Percentiles rank a stretch among this genome's conserved stretches.
Conservation (phyloP, 2,888 invertebrate genomes). For the Prosapia bicincta region DNA sequence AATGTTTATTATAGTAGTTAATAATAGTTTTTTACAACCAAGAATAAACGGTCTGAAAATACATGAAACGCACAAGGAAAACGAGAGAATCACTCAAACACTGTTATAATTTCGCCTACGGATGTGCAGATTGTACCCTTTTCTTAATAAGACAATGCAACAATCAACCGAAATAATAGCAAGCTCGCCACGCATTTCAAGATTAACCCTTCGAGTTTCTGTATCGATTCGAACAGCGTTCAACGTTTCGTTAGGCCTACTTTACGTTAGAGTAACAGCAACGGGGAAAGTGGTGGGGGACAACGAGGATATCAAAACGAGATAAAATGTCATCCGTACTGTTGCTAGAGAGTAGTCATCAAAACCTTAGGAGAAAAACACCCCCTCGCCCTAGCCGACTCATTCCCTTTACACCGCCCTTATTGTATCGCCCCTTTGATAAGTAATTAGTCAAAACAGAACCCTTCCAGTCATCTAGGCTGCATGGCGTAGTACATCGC, state of each 20-base stretch:
- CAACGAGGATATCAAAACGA: background rate
- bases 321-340: background rate
- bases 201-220: background rate
- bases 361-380: background rate
- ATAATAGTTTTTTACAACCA: no score
- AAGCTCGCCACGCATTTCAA: background rate
- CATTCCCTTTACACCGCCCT: constrained; percentile 17
- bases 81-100: no score
- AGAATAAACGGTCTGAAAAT: no score
- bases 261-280: background rate
- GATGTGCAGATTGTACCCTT: no score
- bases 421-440: constrained; percentile 53
- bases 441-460: constrained; percentile 51
- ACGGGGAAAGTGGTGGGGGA: background rate
- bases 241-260: no score
- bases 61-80: no score
- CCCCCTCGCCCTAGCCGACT: background rate
- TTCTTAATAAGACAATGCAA: no score
- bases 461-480: background rate
- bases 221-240: background rate
- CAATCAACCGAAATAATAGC: no score
- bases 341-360: background rate
- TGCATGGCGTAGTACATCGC: no score
- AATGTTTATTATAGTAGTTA: no score
- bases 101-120: no score